Percentiles rank a stretch among this genome's conserved stretches.
phyloP scores from a whole-genome alignment of 2,888 invertebrate genomes.

The Meteorus colon region DNA sequence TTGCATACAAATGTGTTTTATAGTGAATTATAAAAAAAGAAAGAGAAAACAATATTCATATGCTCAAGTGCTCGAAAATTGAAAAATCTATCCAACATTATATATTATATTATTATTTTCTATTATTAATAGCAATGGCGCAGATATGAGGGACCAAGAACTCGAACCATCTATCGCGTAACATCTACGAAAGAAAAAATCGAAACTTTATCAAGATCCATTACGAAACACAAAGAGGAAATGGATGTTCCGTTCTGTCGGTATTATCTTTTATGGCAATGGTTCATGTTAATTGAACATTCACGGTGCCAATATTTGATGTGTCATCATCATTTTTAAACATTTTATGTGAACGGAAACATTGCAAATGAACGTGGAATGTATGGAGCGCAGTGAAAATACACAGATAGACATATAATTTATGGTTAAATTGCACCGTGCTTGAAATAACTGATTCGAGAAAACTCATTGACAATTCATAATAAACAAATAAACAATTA shows the following conservation, averaged over 20 bases:
- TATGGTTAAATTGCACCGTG: constrained; percentile 1
- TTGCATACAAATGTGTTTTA: constrained; percentile 46
- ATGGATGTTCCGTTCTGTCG: not conserved
- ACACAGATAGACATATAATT: not conserved
- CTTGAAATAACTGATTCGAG: not conserved
- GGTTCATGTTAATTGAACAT: constrained; percentile 4
- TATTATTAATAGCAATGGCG: not conserved
- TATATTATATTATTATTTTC: constrained; percentile 4
- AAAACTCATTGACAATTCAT: not conserved
- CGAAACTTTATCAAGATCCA: not conserved
- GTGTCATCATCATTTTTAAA: not conserved
- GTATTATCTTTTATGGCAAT: not conserved
- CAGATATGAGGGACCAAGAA: constrained; percentile 47
- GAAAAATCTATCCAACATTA: constrained; percentile 41
- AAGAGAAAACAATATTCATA: constrained; percentile 25
- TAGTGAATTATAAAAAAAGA: constrained; percentile 39
- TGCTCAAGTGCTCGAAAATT: constrained; percentile 24
- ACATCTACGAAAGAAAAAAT: not conserved
- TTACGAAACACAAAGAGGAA: not conserved
- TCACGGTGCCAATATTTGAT: constrained; percentile 23
- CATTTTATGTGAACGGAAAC: not conserved
- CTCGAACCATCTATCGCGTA: constrained; percentile 19
- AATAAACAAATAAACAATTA: not conserved
- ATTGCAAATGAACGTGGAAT: not conserved
- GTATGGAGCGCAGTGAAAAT: not conserved